A percentile compares a stretch with the other conserved stretches of the same genome.
Evolutionary conservation across 2,113 vertebrate genomes (phyloP).

Genomic region (Mus musculus): DNA sequence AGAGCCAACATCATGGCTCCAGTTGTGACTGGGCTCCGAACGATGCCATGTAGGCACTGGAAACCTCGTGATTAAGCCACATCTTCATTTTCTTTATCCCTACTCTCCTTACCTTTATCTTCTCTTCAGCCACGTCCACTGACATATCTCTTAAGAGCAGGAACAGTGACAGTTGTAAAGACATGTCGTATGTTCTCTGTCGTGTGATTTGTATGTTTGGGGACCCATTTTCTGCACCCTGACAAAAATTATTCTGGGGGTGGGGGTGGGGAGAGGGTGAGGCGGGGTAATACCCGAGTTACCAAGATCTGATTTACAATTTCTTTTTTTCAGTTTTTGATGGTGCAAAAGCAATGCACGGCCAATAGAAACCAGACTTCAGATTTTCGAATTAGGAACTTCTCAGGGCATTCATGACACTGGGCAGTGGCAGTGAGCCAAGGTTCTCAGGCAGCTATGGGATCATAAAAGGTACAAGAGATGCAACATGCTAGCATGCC

Average conservation of each 20-base stretch:
- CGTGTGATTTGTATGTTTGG: background rate
- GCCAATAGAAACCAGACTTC: background rate
- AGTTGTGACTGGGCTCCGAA: rapidly evolving
- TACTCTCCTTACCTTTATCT: background rate
- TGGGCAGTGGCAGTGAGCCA: background rate
- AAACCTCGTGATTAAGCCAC: background rate
- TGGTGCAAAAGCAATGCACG: no score
- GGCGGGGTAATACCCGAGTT: background rate
- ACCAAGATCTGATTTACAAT: no score
- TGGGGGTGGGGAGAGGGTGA: background rate
- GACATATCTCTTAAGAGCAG: background rate
- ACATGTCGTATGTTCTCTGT: background rate
- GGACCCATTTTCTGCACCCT: background rate
- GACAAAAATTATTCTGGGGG: background rate
- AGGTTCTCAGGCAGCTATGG: background rate
- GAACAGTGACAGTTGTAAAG: background rate
- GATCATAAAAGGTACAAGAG: background rate
- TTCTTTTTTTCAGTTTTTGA: background rate
- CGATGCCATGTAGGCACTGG: background rate
- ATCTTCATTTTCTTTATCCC: background rate
- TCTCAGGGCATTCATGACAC: background rate
- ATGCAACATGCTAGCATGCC: background rate
- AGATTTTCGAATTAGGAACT: background rate
- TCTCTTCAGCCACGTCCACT: background rate
- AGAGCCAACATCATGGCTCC: background rate